phyloP scores from a whole-genome alignment of 2,888 invertebrate species.

The Deilephila elpenor region DNA sequence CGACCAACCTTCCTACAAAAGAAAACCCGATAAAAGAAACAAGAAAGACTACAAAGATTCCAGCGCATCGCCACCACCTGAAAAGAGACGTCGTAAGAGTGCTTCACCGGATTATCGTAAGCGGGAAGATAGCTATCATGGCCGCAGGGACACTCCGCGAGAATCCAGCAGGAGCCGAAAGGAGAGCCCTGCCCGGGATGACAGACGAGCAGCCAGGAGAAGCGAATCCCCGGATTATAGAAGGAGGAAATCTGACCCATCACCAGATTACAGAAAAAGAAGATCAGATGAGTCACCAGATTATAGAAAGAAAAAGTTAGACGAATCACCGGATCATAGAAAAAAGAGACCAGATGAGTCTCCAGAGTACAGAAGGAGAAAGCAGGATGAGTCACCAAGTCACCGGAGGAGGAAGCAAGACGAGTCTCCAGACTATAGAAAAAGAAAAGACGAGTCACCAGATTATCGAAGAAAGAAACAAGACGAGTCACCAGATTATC shows the following conservation, averaged over 20 bases:
- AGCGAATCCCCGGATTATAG: constrained; percentile 41
- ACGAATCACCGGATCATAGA: not conserved
- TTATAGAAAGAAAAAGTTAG: not conserved
- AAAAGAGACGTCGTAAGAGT: constrained; percentile 67
- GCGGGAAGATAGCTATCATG: constrained; percentile 55
- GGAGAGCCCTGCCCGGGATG: constrained; percentile 54
- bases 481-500: constrained; percentile 40
- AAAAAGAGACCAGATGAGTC: not conserved
- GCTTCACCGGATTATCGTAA: constrained; percentile 58
- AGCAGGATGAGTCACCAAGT: not conserved
- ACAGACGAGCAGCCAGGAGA: constrained; percentile 48
- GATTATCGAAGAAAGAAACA: constrained; percentile 52
- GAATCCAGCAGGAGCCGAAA: constrained; percentile 48
- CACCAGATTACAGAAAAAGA: constrained; percentile 38
- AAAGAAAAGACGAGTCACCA: not conserved
- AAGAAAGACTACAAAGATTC: constrained; percentile 57
- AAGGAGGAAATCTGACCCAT: constrained; percentile 36
- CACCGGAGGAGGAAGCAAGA: not conserved
- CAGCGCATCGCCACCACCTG: constrained; percentile 67
- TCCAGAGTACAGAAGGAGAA: not conserved
- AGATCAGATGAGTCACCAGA: constrained; percentile 29
- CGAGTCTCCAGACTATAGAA: not conserved
- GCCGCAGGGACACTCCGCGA: constrained; percentile 48
- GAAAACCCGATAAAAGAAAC: constrained; percentile 56
- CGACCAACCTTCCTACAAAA: constrained; percentile 51